Evolutionary conservation across 2,113 vertebrate species (phyloP).

Genomic region (Halcyon malimbica): DNA sequence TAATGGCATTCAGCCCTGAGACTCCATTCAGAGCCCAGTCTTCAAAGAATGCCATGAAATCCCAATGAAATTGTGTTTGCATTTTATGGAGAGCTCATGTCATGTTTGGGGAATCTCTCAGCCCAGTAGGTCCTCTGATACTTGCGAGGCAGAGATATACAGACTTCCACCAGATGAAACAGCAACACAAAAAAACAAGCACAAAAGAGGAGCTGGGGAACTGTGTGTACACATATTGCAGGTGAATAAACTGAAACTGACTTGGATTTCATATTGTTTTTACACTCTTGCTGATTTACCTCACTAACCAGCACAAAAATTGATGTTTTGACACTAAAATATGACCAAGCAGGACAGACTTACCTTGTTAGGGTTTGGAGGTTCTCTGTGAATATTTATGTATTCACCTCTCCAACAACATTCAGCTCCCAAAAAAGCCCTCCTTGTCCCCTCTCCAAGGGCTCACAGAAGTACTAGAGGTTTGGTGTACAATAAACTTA

Average conservation of each 20-base stretch:
- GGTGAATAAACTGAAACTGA: not conserved
- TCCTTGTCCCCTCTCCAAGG: not conserved
- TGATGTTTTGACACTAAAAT: not conserved
- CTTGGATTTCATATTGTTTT: not conserved
- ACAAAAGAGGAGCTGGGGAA: not conserved
- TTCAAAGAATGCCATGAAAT: not conserved
- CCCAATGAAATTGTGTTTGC: not conserved
- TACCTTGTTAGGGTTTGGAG: not conserved
- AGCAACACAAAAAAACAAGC: not conserved
- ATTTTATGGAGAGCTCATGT: not conserved
- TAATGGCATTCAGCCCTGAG: not conserved
- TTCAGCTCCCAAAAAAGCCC: not conserved
- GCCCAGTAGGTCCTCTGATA: not conserved
- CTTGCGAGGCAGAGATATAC: not conserved
- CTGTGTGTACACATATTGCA: accelerated
- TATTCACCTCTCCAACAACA: not conserved
- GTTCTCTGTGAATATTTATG: not conserved
- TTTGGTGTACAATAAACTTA: not conserved
- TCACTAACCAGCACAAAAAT: not conserved
- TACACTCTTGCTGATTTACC: not conserved
- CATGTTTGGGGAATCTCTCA: not conserved
- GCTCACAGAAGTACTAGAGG: not conserved
- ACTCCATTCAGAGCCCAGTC: not conserved
- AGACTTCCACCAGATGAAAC: not conserved
- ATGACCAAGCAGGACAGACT: not conserved